A percentile compares a stretch with the other conserved stretches of the same genome.
Evolutionary conservation across 2,797 vertebrate species (phyloP).

Genomic region (Gambelia wislizenii): DNA sequence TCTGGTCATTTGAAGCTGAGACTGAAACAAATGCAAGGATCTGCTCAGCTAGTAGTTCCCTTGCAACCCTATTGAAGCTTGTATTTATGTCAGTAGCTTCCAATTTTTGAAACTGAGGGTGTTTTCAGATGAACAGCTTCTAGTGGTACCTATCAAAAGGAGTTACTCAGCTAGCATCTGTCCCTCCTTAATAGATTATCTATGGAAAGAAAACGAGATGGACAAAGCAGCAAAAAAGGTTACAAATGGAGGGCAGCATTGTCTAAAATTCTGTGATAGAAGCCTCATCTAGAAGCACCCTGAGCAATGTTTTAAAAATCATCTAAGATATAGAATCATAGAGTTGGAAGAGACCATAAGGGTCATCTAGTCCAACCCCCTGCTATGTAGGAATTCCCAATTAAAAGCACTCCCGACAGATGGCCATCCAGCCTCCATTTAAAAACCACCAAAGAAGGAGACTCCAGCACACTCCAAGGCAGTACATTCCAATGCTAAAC

Average conservation of each 20-base stretch:
- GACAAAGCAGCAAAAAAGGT: neutral
- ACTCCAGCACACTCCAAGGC: too few species aligned
- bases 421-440: too few species aligned
- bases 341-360: too few species aligned
- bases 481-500: too few species aligned
- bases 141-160: neutral
- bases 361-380: too few species aligned
- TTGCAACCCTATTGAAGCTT: neutral
- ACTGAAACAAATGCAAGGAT: constrained; percentile 58
- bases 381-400: too few species aligned
- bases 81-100: neutral
- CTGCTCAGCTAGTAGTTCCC: neutral
- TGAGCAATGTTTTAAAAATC: neutral
- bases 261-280: neutral
- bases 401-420: too few species aligned
- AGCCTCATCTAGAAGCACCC: neutral
- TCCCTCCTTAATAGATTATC: neutral
- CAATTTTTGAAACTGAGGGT: neutral
- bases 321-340: neutral
- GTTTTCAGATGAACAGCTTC: neutral
- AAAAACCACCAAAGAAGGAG: too few species aligned
- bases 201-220: neutral
- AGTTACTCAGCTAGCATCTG: neutral
- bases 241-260: neutral
- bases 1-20: constrained; percentile 76